These are phyloP conservation scores for Drosophila tsacasi DNA, from an alignment of 1,140 invertebrate species.

Conservation along the genomic window DNA sequence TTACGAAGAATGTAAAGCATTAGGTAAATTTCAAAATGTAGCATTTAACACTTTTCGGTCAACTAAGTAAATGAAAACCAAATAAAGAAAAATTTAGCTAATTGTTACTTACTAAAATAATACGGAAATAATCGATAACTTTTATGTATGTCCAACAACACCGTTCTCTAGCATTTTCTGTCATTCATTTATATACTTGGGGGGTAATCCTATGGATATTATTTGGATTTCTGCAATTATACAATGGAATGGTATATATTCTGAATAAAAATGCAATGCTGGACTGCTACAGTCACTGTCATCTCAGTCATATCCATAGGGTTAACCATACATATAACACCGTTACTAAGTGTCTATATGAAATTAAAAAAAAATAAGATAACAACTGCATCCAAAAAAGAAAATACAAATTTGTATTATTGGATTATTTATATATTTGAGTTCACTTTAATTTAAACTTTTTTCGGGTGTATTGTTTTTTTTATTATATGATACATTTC, in stretches of 20 bases:
- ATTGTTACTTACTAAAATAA: slow-evolving; percentile 7
- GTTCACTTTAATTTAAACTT: neutral
- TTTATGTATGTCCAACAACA: neutral
- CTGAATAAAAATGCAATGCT: neutral
- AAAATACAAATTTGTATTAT: neutral
- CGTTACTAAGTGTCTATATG: neutral
- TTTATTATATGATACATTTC: slow-evolving; percentile 5
- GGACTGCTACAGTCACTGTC: neutral
- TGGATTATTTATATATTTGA: neutral
- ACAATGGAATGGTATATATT: neutral
- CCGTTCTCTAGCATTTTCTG: neutral
- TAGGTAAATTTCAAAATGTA: slow-evolving; percentile 11
- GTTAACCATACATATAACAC: neutral
- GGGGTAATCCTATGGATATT: slow-evolving; percentile 1
- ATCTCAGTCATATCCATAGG: neutral
- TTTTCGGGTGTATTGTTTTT: neutral
- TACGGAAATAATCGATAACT: neutral
- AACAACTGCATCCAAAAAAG: neutral
- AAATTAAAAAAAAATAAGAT: neutral
- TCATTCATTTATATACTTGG: neutral
- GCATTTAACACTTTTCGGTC: slow-evolving; percentile 6
- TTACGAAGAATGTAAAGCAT: slow-evolving; percentile 6
- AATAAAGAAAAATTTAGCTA: neutral
- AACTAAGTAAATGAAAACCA: slow-evolving; percentile 2
- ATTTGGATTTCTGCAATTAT: neutral